Percentiles rank a stretch among this genome's conserved stretches.
These are phyloP conservation scores for Mesoclemmys tuberculata DNA, from an alignment of 2,113 vertebrate species.

Conservation along the genomic window DNA sequence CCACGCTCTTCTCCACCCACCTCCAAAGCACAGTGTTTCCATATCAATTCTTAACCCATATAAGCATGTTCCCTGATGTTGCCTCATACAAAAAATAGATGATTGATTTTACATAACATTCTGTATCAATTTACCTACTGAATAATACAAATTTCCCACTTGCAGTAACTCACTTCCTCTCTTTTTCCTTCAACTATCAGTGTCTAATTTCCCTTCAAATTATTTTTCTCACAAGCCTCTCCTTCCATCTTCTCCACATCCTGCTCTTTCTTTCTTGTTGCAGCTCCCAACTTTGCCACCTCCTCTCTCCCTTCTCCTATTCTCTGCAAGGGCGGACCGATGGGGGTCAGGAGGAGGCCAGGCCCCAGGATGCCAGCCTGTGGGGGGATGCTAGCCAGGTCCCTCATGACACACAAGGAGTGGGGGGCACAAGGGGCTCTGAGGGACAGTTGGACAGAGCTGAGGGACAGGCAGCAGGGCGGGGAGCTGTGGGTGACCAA, in stretches of 20 bases:
- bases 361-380: too few relatives aligned
- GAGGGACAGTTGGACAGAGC: too few relatives aligned
- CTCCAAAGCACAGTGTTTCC: neutral
- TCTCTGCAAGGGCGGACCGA: neutral
- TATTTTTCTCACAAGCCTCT: too few relatives aligned
- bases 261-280: neutral
- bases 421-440: too few relatives aligned
- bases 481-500: too few relatives aligned
- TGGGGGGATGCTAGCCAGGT: too few relatives aligned
- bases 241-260: neutral
- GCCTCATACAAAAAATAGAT: neutral
- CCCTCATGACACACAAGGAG: too few relatives aligned
- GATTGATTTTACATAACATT: neutral
- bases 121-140: neutral
- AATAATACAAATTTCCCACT: neutral
- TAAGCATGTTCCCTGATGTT: neutral
- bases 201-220: neutral
- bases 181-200: neutral
- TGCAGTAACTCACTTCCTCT: neutral
- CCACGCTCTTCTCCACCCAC: rapidly evolving
- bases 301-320: neutral
- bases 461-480: too few relatives aligned
- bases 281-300: neutral
- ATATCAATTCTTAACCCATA: rapidly evolving
- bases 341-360: too few relatives aligned